Evolutionary conservation across 2,113 vertebrate genomes (phyloP), one percentile per base, ranked within the genome.

Genomic region (Sceloporus undulatus): DNA sequence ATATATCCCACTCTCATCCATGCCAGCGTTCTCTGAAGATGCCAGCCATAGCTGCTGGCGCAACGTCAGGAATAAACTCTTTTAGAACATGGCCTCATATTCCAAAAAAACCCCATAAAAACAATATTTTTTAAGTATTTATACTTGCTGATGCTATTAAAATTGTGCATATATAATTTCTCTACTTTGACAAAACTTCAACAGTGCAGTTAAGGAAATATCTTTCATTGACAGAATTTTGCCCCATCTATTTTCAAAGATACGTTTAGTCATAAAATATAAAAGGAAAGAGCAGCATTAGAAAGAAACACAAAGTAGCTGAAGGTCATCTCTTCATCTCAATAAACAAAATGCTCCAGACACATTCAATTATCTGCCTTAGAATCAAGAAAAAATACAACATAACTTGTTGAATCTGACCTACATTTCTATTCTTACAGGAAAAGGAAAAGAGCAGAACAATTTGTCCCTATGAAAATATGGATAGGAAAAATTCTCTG

Each of bases 291-390:
- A 13, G 52, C 34, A 81, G 79, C 56, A 81, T 25, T 81, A 81
- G 66, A 48, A 66, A 40, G 59, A 62, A 76, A 77, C 18, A 13
- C 75, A 75, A 87, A 25, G 5, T 54, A 62, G 56, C 62, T 74
- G 52, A 42, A 59, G 54, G 23, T 59, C 54, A 82, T 48, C 29
- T 75, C 62, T 68, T 68, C 23, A 75, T 0, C 66, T 0, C 59
- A 29, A 65, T 42, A 78, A 86, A 79, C 77, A 40, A 70, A 89
- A 74, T 10, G 14, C 9, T 76, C 52, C 7, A 88, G 34, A 89
- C 52, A 89, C 1, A 48, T 14, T 38, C 13, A 84, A 1, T 9
- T 14, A 0, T 11, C 4, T 40, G 34, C 2, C 59, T 40, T 25
- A 84, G 9, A 70, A 81, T 3, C 19, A 79, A 0, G 29, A 85